Evolutionary conservation across 2,113 vertebrate species (phyloP).

Genomic region (Podilymbus podiceps): DNA sequence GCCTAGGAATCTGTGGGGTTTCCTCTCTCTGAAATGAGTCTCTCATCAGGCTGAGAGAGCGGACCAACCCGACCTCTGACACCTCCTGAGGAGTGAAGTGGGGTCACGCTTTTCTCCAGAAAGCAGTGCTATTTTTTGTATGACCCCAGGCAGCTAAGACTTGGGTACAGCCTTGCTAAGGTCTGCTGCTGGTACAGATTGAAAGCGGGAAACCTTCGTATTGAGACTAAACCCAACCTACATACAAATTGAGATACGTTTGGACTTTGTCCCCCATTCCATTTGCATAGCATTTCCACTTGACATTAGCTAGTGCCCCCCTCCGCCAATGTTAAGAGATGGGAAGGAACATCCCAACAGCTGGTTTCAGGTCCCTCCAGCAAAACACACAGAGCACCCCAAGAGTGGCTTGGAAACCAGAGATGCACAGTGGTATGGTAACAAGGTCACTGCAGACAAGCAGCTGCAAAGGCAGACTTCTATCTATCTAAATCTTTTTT

Average conservation of each 20-base stretch:
- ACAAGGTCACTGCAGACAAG: neutral
- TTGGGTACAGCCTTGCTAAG: neutral
- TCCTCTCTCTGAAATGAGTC: neutral
- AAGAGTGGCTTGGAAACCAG: neutral
- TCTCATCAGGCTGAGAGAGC: neutral
- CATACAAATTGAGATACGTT: neutral
- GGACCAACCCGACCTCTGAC: neutral
- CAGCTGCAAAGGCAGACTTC: neutral
- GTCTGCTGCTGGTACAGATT: neutral
- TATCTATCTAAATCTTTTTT: conserved; percentile 5
- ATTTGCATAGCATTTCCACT: neutral
- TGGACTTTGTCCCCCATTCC: neutral
- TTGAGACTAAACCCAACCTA: neutral
- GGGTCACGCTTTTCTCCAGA: neutral
- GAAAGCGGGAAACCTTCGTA: neutral
- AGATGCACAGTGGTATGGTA: neutral
- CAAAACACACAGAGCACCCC: neutral
- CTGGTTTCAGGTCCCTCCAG: neutral
- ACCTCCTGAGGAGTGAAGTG: neutral
- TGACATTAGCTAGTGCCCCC: neutral
- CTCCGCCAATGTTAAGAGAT: neutral
- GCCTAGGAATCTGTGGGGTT: neutral
- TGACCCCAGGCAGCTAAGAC: neutral
- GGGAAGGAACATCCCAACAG: neutral
- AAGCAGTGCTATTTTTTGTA: neutral